Base-by-base conservation (phyloP, 2,888 invertebrate genomes). In the Clepsis dumicolana region DNA sequence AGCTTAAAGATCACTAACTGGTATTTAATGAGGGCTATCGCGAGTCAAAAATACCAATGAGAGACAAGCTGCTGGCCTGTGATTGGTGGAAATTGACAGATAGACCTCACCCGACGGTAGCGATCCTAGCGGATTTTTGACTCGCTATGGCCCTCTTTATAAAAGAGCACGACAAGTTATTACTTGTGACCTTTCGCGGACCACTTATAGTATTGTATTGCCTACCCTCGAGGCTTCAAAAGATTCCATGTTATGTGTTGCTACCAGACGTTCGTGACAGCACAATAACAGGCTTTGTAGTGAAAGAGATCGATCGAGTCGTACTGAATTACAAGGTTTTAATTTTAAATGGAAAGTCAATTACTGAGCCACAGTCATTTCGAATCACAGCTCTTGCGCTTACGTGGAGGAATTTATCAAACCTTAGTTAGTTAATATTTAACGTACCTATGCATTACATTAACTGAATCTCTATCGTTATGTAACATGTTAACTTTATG, bases 271-370 rank as follows among this genome's bases (percentile, higher is more conserved):
- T 57, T 57, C 57, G 64, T 65, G 65, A 65, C 65, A 65, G 32
- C 53, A 60, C 59, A 60, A 65, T 60, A 65, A 65, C 65, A 60
- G 21, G 53, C 21, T 53, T 21, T 60, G 41, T 65, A 52, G 52
- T 60, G 41, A 65, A 65, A 29, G 59, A 65, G 60, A 65, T 65
- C 60, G 60, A 65, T 65, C 38, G 59, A 24, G 50, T 27, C 41
- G 44, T 38, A 38, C 52, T 50, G 4, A 48, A 24, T 48, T 57
- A 64, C 48, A 57, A 48, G 64, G 52, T 48, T 48, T 48, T 48
- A 18, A 48, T 27, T 65, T 60, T 14, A 60, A 52, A 60, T 65
- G 38, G 29, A 65, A 52, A 60, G 52, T 29, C 14, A 38, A 53
- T 60, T 60, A 25, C 60, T 27, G 52, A 60, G 24, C 38, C 21